phyloP scores from a whole-genome alignment of 2,113 vertebrate species.

The Poicephalus meyeri region DNA sequence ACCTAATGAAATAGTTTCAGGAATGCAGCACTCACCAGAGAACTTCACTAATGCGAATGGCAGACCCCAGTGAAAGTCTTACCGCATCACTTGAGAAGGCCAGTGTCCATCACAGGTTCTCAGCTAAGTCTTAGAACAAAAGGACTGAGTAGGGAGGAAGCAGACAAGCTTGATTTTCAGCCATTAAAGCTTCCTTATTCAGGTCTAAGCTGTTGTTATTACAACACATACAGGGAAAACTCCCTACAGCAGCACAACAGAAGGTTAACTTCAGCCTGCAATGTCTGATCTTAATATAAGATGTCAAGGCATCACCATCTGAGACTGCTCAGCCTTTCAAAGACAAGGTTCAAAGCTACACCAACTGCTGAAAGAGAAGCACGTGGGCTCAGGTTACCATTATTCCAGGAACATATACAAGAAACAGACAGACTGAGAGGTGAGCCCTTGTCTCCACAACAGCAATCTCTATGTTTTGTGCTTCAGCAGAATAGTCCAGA shows the following conservation, averaged over 20 bases:
- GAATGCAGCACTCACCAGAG: neutral
- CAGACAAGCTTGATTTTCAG: neutral
- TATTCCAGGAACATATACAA: neutral
- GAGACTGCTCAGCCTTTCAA: neutral
- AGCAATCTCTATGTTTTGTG: slow-evolving; percentile 18
- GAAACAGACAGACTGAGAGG: neutral
- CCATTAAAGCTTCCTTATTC: neutral
- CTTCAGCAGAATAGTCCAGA: slow-evolving; percentile 52
- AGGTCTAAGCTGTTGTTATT: neutral
- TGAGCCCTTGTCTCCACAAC: neutral
- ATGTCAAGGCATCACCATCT: slow-evolving; percentile 12
- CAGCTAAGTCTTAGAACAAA: neutral
- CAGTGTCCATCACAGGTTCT: neutral
- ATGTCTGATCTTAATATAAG: slow-evolving; percentile 60
- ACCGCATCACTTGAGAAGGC: accelerated
- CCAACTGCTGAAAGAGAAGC: neutral
- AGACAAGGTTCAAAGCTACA: neutral
- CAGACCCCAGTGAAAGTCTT: neutral
- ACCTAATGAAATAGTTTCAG: slow-evolving; percentile 47
- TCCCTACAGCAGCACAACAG: neutral
- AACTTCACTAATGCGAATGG: neutral
- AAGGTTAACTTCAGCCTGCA: neutral
- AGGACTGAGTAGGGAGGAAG: neutral
- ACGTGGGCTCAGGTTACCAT: neutral
- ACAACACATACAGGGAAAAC: neutral